phyloP scores from a whole-genome alignment of 2,888 invertebrate genomes.

The Drosophila mercatorum region DNA sequence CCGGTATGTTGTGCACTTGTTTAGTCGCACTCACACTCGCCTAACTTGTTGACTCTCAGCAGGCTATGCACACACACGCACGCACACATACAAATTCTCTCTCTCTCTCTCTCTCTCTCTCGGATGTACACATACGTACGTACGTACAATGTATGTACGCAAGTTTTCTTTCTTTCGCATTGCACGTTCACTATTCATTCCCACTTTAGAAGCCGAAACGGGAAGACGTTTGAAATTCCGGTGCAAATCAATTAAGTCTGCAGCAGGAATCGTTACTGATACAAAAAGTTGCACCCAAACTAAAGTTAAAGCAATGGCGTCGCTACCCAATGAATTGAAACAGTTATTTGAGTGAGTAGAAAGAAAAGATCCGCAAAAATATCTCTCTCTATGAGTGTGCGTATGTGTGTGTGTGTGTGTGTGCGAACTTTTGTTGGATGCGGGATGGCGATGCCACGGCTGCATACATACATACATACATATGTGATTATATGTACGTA shows the following conservation, averaged over 20 bases:
- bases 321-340: conserved; percentile 69
- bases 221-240: conserved; percentile 41
- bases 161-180: conserved; percentile 44
- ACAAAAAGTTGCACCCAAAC: conserved; percentile 9
- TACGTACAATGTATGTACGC: conserved; percentile 8
- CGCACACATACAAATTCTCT: neutral
- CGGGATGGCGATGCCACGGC: conserved; percentile 31
- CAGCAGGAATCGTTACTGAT: conserved; percentile 30
- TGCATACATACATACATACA: conserved; percentile 4
- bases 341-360: conserved; percentile 77
- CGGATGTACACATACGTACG: neutral
- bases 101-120: conserved; percentile 33
- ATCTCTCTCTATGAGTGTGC: conserved; percentile 1
- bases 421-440: conserved; percentile 12
- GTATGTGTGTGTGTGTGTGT: conserved; percentile 8
- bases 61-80: conserved; percentile 15
- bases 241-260: conserved; percentile 18
- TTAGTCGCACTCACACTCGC: neutral
- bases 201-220: conserved; percentile 39
- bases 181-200: conserved; percentile 34
- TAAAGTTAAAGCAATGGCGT: conserved; percentile 61
- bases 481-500: neutral
- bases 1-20: conserved; percentile 38
- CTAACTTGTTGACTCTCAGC: conserved; percentile 42
- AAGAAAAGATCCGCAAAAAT: conserved; percentile 19